Percentiles rank a stretch among this genome's conserved stretches.
phyloP scores from a whole-genome alignment of 2,113 vertebrate genomes.

The Pachypanchax playfairii region DNA sequence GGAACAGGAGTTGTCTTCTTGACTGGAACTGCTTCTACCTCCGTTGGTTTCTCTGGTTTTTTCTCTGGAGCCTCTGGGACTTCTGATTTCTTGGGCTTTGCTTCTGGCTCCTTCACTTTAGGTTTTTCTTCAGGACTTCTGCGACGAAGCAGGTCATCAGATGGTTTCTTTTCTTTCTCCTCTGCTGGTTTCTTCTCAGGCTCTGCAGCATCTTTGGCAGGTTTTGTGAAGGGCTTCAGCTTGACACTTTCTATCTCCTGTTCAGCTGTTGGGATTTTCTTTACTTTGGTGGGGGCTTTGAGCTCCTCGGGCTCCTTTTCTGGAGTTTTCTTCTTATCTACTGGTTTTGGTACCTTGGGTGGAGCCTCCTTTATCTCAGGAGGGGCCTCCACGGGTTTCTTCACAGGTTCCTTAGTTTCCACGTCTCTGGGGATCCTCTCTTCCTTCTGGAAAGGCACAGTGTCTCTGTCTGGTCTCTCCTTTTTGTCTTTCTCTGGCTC shows the following conservation, averaged over 20 bases:
- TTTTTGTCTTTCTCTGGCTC: constrained; percentile 77
- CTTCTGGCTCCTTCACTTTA: constrained; percentile 49
- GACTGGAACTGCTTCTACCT: constrained; percentile 37
- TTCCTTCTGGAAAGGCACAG: constrained; percentile 59
- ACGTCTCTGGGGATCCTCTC: constrained; percentile 55
- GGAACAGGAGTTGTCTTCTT: constrained; percentile 51
- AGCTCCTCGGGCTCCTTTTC: constrained; percentile 64
- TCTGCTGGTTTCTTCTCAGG: constrained; percentile 74
- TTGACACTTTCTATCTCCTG: constrained; percentile 66
- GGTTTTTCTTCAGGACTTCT: constrained; percentile 52
- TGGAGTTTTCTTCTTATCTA: constrained; percentile 52
- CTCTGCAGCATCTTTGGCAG: constrained; percentile 78
- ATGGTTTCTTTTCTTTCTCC: constrained; percentile 61
- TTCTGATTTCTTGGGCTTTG: constrained; percentile 51
- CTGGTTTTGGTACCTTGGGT: constrained; percentile 47
- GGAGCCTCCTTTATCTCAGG: constrained; percentile 46
- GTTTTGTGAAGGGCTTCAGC: constrained; percentile 73
- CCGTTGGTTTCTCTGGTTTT: constrained; percentile 46
- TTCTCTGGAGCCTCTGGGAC: constrained; percentile 77
- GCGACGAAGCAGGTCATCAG: constrained; percentile 33
- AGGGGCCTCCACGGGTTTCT: constrained; percentile 57
- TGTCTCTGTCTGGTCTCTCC: constrained; percentile 73
- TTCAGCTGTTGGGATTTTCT: constrained; percentile 70
- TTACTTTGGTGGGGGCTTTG: constrained; percentile 63
- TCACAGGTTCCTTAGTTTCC: constrained; percentile 61